A percentile compares a stretch with the other conserved stretches of the same genome.
Conservation (phyloP, 2,113 vertebrate genomes). For the Hippolais icterina region DNA sequence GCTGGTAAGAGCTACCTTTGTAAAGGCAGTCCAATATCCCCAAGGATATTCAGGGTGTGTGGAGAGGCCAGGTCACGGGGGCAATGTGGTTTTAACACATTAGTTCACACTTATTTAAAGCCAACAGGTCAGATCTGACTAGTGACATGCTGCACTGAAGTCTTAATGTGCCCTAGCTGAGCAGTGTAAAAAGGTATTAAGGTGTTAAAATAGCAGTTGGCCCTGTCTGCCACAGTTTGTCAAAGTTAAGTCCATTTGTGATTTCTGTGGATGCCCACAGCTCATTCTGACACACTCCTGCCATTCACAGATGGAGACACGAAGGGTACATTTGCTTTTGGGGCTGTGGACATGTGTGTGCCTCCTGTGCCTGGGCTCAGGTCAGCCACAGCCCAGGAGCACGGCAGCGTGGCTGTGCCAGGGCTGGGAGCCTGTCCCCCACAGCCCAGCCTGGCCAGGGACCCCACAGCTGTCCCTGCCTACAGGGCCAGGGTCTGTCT, state of each 20-base stretch:
- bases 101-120: not conserved
- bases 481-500: not conserved
- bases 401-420: fast-evolving
- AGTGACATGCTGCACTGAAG: not conserved
- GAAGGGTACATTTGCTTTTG: not conserved
- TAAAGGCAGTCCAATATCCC: not conserved
- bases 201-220: not conserved
- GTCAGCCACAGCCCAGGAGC: not conserved
- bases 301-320: not conserved
- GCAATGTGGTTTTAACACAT: not conserved
- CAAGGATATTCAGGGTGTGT: not conserved
- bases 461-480: fast-evolving
- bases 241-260: not conserved
- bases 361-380: not conserved
- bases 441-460: not conserved
- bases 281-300: not conserved
- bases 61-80: not conserved
- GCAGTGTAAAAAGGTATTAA: not conserved
- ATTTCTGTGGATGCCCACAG: not conserved
- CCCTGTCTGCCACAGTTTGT: not conserved
- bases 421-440: not conserved
- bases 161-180: not conserved
- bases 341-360: not conserved
- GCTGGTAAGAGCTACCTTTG: not conserved
- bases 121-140: not conserved